Percentiles rank a stretch among this genome's conserved stretches.
Evolutionary conservation across 1,140 invertebrate species (phyloP).

Genomic region (Paraescarpia echinospica): DNA sequence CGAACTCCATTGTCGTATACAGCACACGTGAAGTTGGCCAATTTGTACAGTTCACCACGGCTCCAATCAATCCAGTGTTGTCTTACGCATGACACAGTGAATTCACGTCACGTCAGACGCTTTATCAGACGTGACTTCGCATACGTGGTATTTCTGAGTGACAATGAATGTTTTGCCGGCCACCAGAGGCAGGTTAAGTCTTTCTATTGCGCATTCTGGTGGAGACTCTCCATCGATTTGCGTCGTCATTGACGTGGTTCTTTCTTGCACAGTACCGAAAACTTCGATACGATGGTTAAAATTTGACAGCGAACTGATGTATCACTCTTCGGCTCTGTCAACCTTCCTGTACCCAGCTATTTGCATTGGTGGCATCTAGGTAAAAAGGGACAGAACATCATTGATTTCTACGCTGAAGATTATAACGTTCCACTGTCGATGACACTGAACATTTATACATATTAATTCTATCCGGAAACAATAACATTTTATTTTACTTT

Average conservation of each 20-base stretch:
- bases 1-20: not conserved
- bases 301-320: not conserved
- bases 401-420: not conserved
- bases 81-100: not conserved
- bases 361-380: not conserved
- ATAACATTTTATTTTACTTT: too few species aligned
- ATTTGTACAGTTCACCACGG: not conserved
- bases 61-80: not conserved
- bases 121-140: not conserved
- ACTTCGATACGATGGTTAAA: not conserved
- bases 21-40: not conserved
- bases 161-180: not conserved
- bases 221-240: not conserved
- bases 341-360: not conserved
- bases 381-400: not conserved
- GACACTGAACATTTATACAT: too few species aligned
- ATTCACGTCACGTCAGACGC: not conserved
- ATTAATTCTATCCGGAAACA: too few species aligned
- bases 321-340: not conserved
- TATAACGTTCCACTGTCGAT: too few species aligned
- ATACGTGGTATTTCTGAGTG: not conserved
- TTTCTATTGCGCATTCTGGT: not conserved
- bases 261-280: not conserved
- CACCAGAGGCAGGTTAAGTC: not conserved
- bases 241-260: not conserved